Conservation (phyloP, 1,140 invertebrate species). For the Delia radicum region DNA sequence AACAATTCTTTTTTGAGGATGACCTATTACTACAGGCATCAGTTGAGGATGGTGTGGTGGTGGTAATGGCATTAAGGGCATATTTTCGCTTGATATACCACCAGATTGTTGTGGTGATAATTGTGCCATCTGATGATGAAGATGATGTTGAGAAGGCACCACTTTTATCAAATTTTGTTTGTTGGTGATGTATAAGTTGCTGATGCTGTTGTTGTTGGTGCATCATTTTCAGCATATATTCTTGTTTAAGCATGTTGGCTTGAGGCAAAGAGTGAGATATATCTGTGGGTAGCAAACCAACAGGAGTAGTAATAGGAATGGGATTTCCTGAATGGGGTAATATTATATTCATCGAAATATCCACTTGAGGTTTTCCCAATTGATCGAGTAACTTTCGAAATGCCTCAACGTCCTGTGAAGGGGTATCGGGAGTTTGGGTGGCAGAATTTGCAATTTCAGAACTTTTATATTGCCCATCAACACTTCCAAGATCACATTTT, state of each 20-base stretch:
- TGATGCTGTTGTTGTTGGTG: conserved; percentile 30
- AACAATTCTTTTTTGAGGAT: neutral
- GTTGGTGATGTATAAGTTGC: conserved; percentile 31
- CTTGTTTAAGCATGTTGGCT: neutral
- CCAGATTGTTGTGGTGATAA: neutral
- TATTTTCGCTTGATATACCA: neutral
- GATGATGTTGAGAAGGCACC: neutral
- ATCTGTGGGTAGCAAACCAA: neutral
- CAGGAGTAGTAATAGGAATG: neutral
- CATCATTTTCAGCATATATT: conserved; percentile 12
- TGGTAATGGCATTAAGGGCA: neutral
- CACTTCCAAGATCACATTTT: neutral
- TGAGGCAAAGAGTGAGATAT: neutral
- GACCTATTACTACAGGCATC: neutral
- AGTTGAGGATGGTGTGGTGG: neutral
- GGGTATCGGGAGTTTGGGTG: neutral
- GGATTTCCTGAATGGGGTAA: neutral
- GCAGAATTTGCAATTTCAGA: neutral
- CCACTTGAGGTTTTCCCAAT: conserved; percentile 17
- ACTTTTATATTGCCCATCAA: neutral
- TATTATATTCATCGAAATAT: neutral
- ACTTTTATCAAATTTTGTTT: conserved; percentile 30
- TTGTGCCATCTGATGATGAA: neutral
- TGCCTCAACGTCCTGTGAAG: conserved; percentile 29
- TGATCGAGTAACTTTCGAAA: conserved; percentile 33